phyloP scores from a whole-genome alignment of 2,797 vertebrate genomes.

The Thamnophis elegans region DNA sequence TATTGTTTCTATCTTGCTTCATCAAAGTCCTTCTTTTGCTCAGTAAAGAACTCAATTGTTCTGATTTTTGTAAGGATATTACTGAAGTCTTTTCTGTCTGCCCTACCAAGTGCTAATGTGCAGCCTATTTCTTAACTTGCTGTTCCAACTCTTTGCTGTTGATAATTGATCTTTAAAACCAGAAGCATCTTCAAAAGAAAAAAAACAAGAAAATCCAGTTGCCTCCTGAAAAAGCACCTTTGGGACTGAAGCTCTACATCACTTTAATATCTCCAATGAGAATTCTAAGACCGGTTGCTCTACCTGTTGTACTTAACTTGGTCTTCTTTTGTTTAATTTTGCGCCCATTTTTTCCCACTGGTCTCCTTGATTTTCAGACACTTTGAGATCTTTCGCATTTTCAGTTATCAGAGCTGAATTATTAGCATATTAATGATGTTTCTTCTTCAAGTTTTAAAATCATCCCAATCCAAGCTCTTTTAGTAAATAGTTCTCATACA shows the following conservation, averaged over 20 bases:
- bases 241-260: not conserved
- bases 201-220: too few relatives aligned
- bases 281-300: not conserved
- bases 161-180: not conserved
- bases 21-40: not conserved
- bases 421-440: not conserved
- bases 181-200: too few relatives aligned
- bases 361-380: not conserved
- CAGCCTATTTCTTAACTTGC: not conserved
- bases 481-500: not conserved
- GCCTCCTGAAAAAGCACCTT: too few relatives aligned
- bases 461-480: not conserved
- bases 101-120: not conserved
- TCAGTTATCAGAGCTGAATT: not conserved
- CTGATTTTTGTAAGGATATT: not conserved
- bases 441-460: not conserved
- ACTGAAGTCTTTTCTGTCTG: not conserved
- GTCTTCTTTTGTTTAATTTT: not conserved
- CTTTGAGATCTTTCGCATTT: not conserved
- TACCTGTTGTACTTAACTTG: not conserved
- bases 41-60: not conserved
- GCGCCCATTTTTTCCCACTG: not conserved
- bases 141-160: not conserved
- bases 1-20: not conserved
- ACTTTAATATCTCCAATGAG: not conserved